Evolutionary conservation across 2,888 invertebrate genomes (phyloP).

Genomic region (Stenchaetothrips biformis): DNA sequence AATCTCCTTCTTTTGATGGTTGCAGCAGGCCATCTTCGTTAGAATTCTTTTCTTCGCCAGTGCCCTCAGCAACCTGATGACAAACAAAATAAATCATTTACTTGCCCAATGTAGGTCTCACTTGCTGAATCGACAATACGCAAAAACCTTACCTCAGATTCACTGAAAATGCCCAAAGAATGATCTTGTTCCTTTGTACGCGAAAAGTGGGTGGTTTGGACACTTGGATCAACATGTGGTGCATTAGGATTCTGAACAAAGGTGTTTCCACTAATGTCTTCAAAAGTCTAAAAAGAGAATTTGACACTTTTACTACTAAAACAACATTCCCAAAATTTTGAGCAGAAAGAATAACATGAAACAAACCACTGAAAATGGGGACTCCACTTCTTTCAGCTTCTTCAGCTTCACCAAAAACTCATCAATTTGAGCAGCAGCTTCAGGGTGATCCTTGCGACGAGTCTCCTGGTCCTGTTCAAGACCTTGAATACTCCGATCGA

Average conservation of each 20-base stretch:
- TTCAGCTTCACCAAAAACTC: slow-evolving; percentile 63
- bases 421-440: slow-evolving; percentile 72
- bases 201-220: slow-evolving; percentile 57
- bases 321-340: background rate
- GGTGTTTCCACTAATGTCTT: slow-evolving; percentile 84
- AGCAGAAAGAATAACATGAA: background rate
- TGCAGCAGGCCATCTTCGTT: slow-evolving; percentile 47
- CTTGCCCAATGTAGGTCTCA: slow-evolving; percentile 42
- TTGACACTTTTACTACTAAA: slow-evolving; percentile 27
- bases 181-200: slow-evolving; percentile 67
- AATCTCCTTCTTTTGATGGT: slow-evolving; percentile 55
- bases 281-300: slow-evolving; percentile 53
- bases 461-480: slow-evolving; percentile 73
- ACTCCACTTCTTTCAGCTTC: slow-evolving; percentile 53
- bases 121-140: no score
- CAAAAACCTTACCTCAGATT: slow-evolving; percentile 48
- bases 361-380: slow-evolving; percentile 65
- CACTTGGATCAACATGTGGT: slow-evolving; percentile 64
- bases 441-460: slow-evolving; percentile 64
- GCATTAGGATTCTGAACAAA: slow-evolving; percentile 82
- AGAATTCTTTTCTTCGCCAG: slow-evolving; percentile 1
- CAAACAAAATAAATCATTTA: slow-evolving; percentile 36
- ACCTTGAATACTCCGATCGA: slow-evolving; percentile 69
- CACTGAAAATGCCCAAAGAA: slow-evolving; percentile 62
- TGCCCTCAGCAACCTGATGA: background rate